Base-by-base conservation (phyloP, 2,888 invertebrate genomes). In the Tachina fera region DNA sequence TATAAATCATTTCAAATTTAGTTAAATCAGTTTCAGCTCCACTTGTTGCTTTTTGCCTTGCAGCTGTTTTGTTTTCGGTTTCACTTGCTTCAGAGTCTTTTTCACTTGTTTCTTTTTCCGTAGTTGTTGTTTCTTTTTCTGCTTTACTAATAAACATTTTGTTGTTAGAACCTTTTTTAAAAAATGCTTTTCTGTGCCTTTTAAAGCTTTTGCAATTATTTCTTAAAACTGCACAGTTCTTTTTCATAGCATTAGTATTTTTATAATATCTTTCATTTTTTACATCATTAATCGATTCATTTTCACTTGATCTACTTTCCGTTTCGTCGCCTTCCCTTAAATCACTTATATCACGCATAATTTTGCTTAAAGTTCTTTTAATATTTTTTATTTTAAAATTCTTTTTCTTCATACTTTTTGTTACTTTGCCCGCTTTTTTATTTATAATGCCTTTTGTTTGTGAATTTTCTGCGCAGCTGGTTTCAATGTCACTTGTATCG, bases 331-430 rank as follows among this genome's bases (percentile, higher is more conserved):
- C 16, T 13, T 19, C 49, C 19, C 51, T 61, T 9, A 43, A 41
- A 16, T 53, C 19, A 14, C 39, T 47, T 14, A 31, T 45, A 1
- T 61, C 16, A n/a, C 14, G 53, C 14, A 58, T 9, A 13, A 53
- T 75, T 43, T 53, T 45, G 8, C 31, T 76, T 58, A 67, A 58
- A 67, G 11, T 19, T 31, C 4, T 31, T 68, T 77, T 77, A 13
- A 47, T 68, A n/a, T 58, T 13, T 11, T 39, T 14, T 39, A 58
- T 47, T 41, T 77, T 49, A 68, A 41, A 41, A 31, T 31, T 31
- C 31, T 68, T 68, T 47, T 60, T 1, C 31, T 75, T 11, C 49
- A 16, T n/a, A 14, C 10, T 31, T 60, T 58, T 47, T 19, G 14
- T 9, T 5, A 53, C 31, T 19, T 19, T 47, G 2, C 14, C 31